Percentiles rank a stretch among this genome's conserved stretches.
Conservation (phyloP, 2,888 invertebrate species). For the Trachelus iudaicus region DNA sequence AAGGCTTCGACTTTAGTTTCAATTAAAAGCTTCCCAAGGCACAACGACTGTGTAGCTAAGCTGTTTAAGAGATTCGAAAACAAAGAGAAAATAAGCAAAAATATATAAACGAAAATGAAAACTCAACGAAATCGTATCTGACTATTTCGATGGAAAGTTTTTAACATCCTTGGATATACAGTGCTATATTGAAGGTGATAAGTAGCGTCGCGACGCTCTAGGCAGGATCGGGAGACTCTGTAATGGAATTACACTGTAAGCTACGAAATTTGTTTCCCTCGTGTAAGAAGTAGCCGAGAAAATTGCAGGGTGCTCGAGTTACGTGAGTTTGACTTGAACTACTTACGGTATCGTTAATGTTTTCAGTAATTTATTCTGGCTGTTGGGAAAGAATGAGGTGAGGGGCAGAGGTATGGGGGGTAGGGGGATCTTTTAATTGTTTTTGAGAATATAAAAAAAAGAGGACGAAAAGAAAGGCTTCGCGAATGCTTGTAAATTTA, state of each 20-base stretch:
- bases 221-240: not conserved
- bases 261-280: not conserved
- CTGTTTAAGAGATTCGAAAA: not conserved
- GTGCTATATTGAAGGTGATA: not conserved
- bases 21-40: not conserved
- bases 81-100: not conserved
- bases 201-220: not conserved
- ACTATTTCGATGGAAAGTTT: not conserved
- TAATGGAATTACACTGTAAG: not conserved
- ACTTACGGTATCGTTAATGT: not conserved
- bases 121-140: not conserved
- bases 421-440: not conserved
- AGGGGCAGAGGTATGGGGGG: too few relatives aligned
- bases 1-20: not conserved
- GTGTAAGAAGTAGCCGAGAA: not conserved
- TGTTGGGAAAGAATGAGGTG: not conserved
- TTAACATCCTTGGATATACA: not conserved
- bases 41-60: not conserved
- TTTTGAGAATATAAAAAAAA: not conserved
- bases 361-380: not conserved
- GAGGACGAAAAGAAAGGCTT: not conserved
- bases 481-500: not conserved
- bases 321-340: not conserved
- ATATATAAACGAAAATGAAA: not conserved
- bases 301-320: not conserved